Percentiles rank a stretch among this genome's conserved stretches.
Evolutionary conservation across 64 coral and sea anemone species (phyloP).

Genomic region (Orbicella faveolata): DNA sequence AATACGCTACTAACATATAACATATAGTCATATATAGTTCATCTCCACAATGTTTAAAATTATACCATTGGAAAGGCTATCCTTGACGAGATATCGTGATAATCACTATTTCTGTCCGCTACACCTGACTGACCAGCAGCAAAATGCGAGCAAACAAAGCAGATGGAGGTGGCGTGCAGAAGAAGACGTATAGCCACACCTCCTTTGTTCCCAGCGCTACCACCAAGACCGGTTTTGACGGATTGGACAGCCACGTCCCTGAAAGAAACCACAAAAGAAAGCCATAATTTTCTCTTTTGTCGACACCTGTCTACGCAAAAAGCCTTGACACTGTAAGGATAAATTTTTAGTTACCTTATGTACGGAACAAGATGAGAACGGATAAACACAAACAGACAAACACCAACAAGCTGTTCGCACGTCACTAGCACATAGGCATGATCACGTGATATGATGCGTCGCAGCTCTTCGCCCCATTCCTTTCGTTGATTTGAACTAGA

Average conservation of each 20-base stretch:
- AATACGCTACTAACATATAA: too few species aligned
- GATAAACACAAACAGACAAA: constrained; percentile 92
- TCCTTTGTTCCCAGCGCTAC: constrained; percentile 96
- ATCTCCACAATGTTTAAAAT: too few species aligned
- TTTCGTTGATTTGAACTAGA: constrained; percentile 86
- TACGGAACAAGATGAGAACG: constrained; percentile 88
- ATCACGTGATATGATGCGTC: constrained; percentile 97
- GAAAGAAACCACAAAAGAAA: neutral
- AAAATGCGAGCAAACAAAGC: constrained; percentile 95
- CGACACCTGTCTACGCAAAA: too few species aligned
- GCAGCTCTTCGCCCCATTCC: constrained; percentile 95
- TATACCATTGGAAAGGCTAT: constrained; percentile 87
- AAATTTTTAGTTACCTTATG: constrained; percentile 57
- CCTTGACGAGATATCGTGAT: constrained; percentile 84
- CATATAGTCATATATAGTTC: too few species aligned
- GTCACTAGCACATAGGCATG: constrained; percentile 89
- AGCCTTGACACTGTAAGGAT: too few species aligned
- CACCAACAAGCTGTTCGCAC: constrained; percentile 96
- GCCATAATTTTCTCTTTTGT: too few species aligned
- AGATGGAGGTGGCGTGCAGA: constrained; percentile 86
- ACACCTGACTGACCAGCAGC: constrained; percentile 94
- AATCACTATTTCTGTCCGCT: constrained; percentile 90
- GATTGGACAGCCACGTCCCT: constrained; percentile 93
- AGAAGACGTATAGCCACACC: constrained; percentile 88
- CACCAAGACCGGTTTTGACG: constrained; percentile 96